Percentiles rank a stretch among this genome's conserved stretches.
These are phyloP conservation scores for Troglohyphantes excavatus DNA, from an alignment of 2,888 invertebrate genomes.

Conservation along the genomic window DNA sequence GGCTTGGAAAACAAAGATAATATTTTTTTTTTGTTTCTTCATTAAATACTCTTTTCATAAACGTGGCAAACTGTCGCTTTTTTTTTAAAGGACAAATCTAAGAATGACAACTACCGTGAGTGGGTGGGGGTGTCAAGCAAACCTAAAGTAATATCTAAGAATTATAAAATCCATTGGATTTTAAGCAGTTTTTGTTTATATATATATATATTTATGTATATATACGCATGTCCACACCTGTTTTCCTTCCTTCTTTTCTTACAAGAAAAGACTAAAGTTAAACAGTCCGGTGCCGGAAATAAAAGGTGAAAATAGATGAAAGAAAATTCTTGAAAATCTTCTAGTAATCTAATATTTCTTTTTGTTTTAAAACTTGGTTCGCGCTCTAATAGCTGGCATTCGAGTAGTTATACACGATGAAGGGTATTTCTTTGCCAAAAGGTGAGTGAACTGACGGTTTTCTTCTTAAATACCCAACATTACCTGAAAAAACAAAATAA, in stretches of 20 bases:
- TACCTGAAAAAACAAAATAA: constrained; percentile 59
- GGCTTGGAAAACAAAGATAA: constrained; percentile 76
- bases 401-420: constrained; percentile 51
- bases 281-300: constrained; percentile 47
- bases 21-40: constrained; percentile 67
- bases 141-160: constrained; percentile 73
- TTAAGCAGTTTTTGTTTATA: constrained; percentile 43
- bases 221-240: constrained; percentile 31
- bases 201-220: not conserved
- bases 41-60: constrained; percentile 57
- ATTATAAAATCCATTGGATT: constrained; percentile 72
- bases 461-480: constrained; percentile 71
- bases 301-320: constrained; percentile 47
- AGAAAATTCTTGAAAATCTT: constrained; percentile 41
- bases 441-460: constrained; percentile 70
- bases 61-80: constrained; percentile 61
- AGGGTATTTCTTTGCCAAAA: constrained; percentile 54
- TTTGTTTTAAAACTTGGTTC: constrained; percentile 72
- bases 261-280: constrained; percentile 57
- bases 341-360: constrained; percentile 75
- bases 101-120: constrained; percentile 69
- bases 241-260: constrained; percentile 36
- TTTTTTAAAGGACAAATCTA: constrained; percentile 69
- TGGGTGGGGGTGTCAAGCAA: constrained; percentile 76
- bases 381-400: constrained; percentile 73